phyloP scores from a whole-genome alignment of 1,140 invertebrate species.

The Drosophila baimaii region DNA sequence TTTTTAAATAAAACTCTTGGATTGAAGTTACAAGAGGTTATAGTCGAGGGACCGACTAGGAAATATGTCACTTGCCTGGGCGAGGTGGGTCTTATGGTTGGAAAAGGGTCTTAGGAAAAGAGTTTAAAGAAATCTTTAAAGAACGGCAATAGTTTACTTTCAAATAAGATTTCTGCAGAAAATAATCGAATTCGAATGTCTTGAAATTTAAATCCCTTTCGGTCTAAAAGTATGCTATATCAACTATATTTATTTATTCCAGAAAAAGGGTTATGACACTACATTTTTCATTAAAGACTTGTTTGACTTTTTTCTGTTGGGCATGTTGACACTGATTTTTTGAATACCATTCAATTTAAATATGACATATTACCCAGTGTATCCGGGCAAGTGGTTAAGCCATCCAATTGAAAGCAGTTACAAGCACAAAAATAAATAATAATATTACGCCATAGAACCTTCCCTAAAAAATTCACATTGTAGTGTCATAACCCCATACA shows the following conservation, averaged over 20 bases:
- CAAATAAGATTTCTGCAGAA: background rate
- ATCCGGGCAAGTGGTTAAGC: too few species aligned
- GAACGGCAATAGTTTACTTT: background rate
- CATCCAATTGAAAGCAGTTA: too few species aligned
- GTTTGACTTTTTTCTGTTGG: too few species aligned
- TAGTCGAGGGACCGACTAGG: slow-evolving; percentile 11
- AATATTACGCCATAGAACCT: too few species aligned
- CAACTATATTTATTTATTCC: background rate
- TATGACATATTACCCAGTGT: too few species aligned
- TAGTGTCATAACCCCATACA: background rate
- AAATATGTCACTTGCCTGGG: slow-evolving; percentile 4
- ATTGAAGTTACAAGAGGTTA: slow-evolving; percentile 6
- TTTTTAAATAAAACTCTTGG: slow-evolving; percentile 47
- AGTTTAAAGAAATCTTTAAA: background rate
- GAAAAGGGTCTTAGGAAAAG: background rate
- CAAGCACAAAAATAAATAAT: too few species aligned
- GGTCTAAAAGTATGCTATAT: background rate
- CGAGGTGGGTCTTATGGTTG: background rate
- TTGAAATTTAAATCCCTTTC: background rate
- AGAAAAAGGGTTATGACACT: background rate
- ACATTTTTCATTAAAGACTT: too few species aligned
- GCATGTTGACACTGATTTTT: too few species aligned
- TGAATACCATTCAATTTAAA: too few species aligned
- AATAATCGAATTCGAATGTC: too few species aligned
- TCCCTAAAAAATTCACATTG: too few species aligned